Evolutionary conservation across 2,797 vertebrate genomes (phyloP).

Genomic region (Chloroceryle amazona): DNA sequence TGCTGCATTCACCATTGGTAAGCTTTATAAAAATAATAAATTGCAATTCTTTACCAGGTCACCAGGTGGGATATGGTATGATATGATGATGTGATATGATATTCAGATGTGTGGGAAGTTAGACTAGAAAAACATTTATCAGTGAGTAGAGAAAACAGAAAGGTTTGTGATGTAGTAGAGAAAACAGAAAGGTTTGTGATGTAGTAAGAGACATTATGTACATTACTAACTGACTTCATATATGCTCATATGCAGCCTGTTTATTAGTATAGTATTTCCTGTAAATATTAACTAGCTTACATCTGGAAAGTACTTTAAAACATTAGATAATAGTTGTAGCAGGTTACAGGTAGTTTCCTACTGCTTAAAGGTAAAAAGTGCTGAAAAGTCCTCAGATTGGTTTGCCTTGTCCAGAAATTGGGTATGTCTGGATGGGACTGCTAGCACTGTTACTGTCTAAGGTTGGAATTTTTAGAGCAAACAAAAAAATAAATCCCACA

Average conservation of each 20-base stretch:
- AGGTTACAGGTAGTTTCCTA: neutral
- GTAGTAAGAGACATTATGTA: neutral
- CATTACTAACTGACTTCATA: neutral
- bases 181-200: neutral
- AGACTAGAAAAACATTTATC: neutral
- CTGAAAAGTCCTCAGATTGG: neutral
- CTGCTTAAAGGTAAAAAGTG: neutral
- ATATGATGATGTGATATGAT: neutral
- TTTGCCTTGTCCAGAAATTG: neutral
- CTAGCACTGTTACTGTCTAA: neutral
- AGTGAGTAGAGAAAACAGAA: neutral
- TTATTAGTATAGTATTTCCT: neutral
- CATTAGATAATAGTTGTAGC: neutral
- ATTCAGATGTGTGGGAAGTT: neutral
- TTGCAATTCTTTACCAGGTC: conserved; percentile 15
- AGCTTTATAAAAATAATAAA: conserved; percentile 1
- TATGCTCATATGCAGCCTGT: neutral
- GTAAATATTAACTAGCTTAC: neutral
- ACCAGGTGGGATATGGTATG: neutral
- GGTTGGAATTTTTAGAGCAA: neutral
- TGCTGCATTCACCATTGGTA: neutral
- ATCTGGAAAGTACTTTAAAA: neutral
- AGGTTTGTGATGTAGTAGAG: neutral
- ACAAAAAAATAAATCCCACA: neutral
- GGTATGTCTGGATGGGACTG: neutral